Evolutionary conservation across 2,113 vertebrate genomes (phyloP).

Genomic region (Oryctolagus cuniculus): DNA sequence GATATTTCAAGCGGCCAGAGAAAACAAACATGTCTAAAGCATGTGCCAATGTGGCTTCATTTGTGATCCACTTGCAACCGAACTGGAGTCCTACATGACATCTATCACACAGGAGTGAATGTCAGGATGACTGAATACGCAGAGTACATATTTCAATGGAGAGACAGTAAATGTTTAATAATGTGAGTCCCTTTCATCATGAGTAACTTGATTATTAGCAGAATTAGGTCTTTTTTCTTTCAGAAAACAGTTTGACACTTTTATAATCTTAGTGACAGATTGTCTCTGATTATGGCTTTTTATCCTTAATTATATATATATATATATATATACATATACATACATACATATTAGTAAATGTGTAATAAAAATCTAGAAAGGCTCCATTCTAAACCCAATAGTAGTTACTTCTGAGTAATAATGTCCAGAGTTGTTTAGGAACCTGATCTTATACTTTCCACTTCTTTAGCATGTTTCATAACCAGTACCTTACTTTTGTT

Average conservation of each 20-base stretch:
- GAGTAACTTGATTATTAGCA: conserved; percentile 21
- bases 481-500: not conserved
- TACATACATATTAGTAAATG: not conserved
- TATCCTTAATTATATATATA: conserved; percentile 38
- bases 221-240: conserved; percentile 12
- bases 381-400: not conserved
- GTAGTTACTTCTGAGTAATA: not conserved
- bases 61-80: not conserved
- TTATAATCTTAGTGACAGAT: not conserved
- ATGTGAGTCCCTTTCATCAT: conserved; percentile 31
- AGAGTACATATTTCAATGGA: not conserved
- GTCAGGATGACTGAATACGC: not conserved
- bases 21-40: conserved; percentile 28
- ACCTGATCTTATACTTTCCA: not conserved
- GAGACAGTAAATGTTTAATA: not conserved
- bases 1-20: not conserved
- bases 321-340: not conserved
- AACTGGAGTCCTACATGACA: not conserved
- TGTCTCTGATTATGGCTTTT: not conserved
- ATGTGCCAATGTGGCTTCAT: not conserved
- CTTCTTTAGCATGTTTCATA: conserved; percentile 43
- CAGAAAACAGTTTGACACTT: not conserved
- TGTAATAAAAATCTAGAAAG: not conserved
- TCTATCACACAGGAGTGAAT: conserved; percentile 1
- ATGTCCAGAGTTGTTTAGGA: not conserved